These are phyloP conservation scores for Coturnix japonica DNA, from an alignment of 2,113 vertebrate species.

Conservation along the genomic window DNA sequence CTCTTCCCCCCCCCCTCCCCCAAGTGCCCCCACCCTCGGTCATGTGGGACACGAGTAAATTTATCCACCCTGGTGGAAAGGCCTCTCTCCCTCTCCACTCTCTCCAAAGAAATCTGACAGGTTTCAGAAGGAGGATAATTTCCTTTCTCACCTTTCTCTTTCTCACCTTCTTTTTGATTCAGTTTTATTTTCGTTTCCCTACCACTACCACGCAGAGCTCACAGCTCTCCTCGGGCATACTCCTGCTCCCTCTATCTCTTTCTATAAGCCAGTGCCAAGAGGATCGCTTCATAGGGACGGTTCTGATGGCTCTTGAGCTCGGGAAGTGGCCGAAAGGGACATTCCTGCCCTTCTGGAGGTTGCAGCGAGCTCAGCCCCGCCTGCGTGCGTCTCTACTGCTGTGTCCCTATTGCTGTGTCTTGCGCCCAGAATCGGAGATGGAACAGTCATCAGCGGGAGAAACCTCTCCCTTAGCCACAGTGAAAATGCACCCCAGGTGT, in stretches of 20 bases:
- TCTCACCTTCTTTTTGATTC: neutral
- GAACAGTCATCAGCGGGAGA: neutral
- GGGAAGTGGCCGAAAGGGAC: neutral
- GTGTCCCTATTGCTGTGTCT: neutral
- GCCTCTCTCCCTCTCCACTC: constrained; percentile 24
- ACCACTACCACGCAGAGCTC: neutral
- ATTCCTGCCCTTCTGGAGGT: neutral
- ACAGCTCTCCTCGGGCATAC: neutral
- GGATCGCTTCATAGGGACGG: neutral
- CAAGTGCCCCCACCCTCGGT: neutral
- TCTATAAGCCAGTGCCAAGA: neutral
- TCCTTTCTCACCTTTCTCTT: neutral
- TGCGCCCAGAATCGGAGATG: neutral
- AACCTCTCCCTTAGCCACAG: neutral
- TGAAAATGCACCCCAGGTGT: neutral
- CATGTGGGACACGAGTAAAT: constrained; percentile 55
- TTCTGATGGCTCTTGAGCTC: neutral
- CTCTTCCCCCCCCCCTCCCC: neutral
- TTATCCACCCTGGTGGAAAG: constrained; percentile 55
- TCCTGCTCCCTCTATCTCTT: neutral
- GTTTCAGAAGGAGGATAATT: neutral
- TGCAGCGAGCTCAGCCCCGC: neutral
- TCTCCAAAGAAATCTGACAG: neutral
- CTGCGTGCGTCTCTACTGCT: neutral
- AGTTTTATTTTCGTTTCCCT: neutral